Percentiles rank a stretch among this genome's conserved stretches.
phyloP scores from a whole-genome alignment of 2,888 invertebrate genomes.

The Sepiola atlantica region DNA sequence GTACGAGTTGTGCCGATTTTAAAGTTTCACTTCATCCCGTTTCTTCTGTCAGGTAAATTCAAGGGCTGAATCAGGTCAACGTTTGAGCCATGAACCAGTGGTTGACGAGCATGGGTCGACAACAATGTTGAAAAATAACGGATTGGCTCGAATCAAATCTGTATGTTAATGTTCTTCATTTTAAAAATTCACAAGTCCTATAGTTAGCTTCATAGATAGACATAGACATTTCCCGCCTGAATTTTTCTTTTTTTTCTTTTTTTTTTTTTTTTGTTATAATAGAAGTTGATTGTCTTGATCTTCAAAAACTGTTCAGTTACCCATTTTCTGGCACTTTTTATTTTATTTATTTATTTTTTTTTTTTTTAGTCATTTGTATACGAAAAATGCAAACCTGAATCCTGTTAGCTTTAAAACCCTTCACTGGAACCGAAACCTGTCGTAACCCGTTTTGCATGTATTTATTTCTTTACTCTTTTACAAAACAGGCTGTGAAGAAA shows the following conservation, averaged over 20 bases:
- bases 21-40: background rate
- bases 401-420: background rate
- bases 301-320: background rate
- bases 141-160: conserved; percentile 21
- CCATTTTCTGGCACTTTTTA: background rate
- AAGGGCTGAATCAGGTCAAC: background rate
- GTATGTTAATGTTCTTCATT: conserved; percentile 21
- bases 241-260: background rate
- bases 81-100: background rate
- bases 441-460: background rate
- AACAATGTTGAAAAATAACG: conserved; percentile 15
- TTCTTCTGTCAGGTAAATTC: background rate
- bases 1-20: background rate
- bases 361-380: too few species aligned
- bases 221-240: background rate
- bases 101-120: conserved; percentile 32
- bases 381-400: background rate
- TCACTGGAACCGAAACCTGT: background rate
- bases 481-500: conserved; percentile 84
- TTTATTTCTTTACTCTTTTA: background rate
- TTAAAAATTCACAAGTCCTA: conserved; percentile 15
- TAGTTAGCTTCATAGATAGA: background rate
- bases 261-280: too few species aligned
- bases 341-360: background rate
- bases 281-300: background rate